These are phyloP conservation scores for Paralvinella palmiformis DNA, from an alignment of 1,140 invertebrate species.

Conservation along the genomic window DNA sequence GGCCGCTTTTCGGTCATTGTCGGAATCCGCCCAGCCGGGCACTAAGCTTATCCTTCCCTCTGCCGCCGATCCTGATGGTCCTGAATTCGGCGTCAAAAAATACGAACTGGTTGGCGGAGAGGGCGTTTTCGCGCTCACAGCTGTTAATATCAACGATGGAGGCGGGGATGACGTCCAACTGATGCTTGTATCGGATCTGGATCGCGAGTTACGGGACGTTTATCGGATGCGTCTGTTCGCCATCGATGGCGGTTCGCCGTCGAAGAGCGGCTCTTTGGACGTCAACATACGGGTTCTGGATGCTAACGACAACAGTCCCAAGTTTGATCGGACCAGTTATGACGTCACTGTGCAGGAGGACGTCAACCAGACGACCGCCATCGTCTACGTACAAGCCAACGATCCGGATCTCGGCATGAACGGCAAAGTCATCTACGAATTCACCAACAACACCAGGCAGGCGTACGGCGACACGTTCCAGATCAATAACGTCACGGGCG, in stretches of 20 bases:
- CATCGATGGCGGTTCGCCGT: constrained; percentile 10
- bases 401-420: constrained; percentile 40
- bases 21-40: neutral
- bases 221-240: constrained; percentile 81
- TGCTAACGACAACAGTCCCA: constrained; percentile 36
- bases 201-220: constrained; percentile 69
- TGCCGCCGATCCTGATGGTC: constrained; percentile 4
- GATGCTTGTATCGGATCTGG: constrained; percentile 59
- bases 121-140: too few relatives aligned
- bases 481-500: constrained; percentile 82
- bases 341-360: constrained; percentile 73
- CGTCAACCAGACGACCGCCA: constrained; percentile 74
- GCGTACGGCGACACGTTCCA: constrained; percentile 54
- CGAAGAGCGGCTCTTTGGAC: neutral
- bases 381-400: constrained; percentile 67
- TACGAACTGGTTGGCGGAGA: too few relatives aligned
- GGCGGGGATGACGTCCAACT: constrained; percentile 14
- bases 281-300: constrained; percentile 10
- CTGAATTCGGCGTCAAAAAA: neutral
- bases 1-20: neutral
- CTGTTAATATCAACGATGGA: too few relatives aligned
- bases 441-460: constrained; percentile 56
- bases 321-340: constrained; percentile 48
- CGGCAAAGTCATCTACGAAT: constrained; percentile 60
- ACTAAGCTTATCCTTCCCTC: neutral